These are phyloP conservation scores for Heliocidaris erythrogramma DNA, from an alignment of 35 echinoderm and acorn worm species.

Conservation along the genomic window DNA sequence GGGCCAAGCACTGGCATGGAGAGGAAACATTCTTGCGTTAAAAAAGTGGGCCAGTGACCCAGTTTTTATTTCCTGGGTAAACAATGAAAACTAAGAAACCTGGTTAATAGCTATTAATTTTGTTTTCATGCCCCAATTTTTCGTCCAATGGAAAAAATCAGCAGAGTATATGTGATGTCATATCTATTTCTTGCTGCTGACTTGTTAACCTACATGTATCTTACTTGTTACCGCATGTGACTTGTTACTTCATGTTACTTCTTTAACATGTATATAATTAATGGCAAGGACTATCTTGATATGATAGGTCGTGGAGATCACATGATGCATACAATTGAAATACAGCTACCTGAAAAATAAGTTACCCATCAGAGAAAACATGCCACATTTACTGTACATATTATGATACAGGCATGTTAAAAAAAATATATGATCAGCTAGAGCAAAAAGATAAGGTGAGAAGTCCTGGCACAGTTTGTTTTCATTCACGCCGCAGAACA, in stretches of 20 bases:
- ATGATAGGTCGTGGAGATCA: background rate
- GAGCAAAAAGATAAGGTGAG: no score
- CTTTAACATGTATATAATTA: background rate
- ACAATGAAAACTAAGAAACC: conserved; percentile 11
- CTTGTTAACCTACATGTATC: background rate
- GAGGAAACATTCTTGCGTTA: background rate
- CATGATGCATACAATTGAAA: background rate
- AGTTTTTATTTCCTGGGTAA: conserved; percentile 17
- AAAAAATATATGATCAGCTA: background rate
- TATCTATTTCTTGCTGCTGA: background rate
- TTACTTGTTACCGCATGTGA: background rate
- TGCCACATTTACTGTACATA: background rate
- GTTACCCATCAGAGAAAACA: no score
- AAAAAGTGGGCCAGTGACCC: background rate
- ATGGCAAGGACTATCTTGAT: background rate
- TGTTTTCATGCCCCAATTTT: conserved; percentile 5
- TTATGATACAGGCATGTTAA: background rate
- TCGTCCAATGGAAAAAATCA: background rate
- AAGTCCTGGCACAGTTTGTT: no score
- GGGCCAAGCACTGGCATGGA: background rate
- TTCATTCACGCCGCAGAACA: no score
- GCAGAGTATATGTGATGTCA: background rate
- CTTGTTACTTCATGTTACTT: background rate
- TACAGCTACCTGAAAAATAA: background rate
- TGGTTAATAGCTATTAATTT: background rate